Conservation (phyloP, 2,797 vertebrate species). For the Lycodopsis pacificus region DNA sequence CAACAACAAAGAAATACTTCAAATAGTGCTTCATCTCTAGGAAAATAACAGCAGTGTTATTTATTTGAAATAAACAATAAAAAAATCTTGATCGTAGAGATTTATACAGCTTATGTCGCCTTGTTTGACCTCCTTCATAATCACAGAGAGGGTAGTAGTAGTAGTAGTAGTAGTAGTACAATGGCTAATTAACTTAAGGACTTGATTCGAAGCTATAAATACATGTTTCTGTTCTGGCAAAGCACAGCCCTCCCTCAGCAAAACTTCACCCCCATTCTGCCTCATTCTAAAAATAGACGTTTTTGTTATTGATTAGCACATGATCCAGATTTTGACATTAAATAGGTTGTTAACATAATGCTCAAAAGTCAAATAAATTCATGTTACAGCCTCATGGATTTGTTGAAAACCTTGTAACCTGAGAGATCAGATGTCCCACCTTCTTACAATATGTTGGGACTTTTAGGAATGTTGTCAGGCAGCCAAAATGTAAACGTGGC, state of each 20-base stretch:
- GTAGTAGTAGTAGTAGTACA: slow-evolving; percentile 41
- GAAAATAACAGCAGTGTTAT: slow-evolving; percentile 69
- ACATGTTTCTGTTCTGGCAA: slow-evolving; percentile 24
- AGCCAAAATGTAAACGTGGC: slow-evolving; percentile 67
- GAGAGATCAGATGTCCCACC: slow-evolving; percentile 1
- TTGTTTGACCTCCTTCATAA: slow-evolving; percentile 30
- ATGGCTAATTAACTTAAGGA: slow-evolving; percentile 45
- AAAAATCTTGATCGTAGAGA: slow-evolving; percentile 60
- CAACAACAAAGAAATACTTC: slow-evolving; percentile 57
- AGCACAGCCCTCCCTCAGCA: slow-evolving; percentile 5
- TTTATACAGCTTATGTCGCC: slow-evolving; percentile 61
- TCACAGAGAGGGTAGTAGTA: slow-evolving; percentile 35
- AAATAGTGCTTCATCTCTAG: slow-evolving; percentile 47
- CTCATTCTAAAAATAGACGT: slow-evolving; percentile 21
- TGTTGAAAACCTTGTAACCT: slow-evolving; percentile 29
- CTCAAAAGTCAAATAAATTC: slow-evolving; percentile 29
- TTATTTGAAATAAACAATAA: slow-evolving; percentile 63
- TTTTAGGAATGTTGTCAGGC: slow-evolving; percentile 25
- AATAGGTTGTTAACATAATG: slow-evolving; percentile 8
- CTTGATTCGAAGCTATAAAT: slow-evolving; percentile 72
- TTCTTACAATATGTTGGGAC: slow-evolving; percentile 31
- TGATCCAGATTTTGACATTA: slow-evolving; percentile 8
- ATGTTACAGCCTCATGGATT: slow-evolving; percentile 30
- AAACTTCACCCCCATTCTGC: slow-evolving; percentile 23
- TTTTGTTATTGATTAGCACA: slow-evolving; percentile 49